These are phyloP conservation scores for Fringilla coelebs DNA, from an alignment of 2,797 vertebrate genomes.

Conservation along the genomic window DNA sequence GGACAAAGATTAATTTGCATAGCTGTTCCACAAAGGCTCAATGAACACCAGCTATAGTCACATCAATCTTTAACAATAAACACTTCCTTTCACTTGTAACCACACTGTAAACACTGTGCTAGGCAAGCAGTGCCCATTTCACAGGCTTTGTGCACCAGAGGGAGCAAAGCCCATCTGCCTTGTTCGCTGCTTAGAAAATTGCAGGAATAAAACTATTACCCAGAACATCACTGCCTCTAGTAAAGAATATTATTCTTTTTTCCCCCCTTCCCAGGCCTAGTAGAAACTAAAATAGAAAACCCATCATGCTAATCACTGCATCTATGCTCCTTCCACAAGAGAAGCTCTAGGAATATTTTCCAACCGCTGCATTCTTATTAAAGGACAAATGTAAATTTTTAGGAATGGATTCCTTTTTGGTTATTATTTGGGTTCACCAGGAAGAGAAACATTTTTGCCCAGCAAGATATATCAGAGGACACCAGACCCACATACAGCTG, in stretches of 20 bases:
- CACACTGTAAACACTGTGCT: background rate
- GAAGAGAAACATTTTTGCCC: background rate
- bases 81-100: background rate
- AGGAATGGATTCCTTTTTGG: background rate
- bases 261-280: background rate
- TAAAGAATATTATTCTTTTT: background rate
- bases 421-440: background rate
- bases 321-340: background rate
- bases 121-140: background rate
- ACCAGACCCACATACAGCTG: background rate
- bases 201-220: background rate
- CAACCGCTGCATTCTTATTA: background rate
- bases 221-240: background rate
- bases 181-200: background rate
- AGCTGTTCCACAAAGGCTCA: background rate
- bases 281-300: background rate
- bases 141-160: background rate
- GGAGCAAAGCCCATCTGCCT: background rate
- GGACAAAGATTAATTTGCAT: background rate
- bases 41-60: background rate
- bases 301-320: background rate
- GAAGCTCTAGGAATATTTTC: background rate
- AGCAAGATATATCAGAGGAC: background rate
- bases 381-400: background rate
- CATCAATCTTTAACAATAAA: conserved; percentile 1